Evolutionary conservation across 1,140 invertebrate genomes (phyloP), one percentile per base, ranked within the genome.

Genomic region (Bombus consobrinus): DNA sequence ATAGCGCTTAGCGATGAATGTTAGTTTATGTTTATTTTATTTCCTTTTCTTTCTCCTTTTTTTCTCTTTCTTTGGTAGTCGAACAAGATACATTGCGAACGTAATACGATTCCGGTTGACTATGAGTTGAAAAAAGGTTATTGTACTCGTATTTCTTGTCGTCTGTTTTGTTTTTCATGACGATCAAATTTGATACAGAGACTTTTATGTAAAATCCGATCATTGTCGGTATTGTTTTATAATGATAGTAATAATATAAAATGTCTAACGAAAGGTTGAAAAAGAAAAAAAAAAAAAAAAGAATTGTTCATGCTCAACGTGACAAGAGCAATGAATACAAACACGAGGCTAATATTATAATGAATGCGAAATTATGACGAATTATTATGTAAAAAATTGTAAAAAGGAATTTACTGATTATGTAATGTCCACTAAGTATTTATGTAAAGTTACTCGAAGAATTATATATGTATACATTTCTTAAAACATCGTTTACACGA

Each of bases 361-460:
- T 72, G 79, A 85, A 89, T 8, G 41, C 73, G 72, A 66, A 80
- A 88, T 76, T 87, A 78, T 12, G 39, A 66, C 39, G 59, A 74
- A 57, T 85, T 73, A 83, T 74, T 66, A 47, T 90, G 88, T 90
- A 90, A 90, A 90, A 90, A 90, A 79, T 80, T 86, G 85, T 90
- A 90, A 90, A 89, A 89, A 79, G 32, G 9, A 88, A 78, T 69
- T 75, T 77, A 41, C 76, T 25, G 78, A 89, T 88, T 90, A 80
- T 59, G 82, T 85, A 85, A 88, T 53, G 75, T 87, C 81, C 37
- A 37, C 64, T 81, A 77, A 74, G 57, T 81, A 79, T 90, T 89
- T 90, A 80, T 89, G 81, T 89, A 75, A 87, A 81, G 53, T 84
- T 83, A 84, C 22, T 34, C 2, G 28, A 78, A 15, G 25, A 64